These are phyloP conservation scores for Aphidius ervi DNA, from an alignment of 1,140 invertebrate species.

Conservation along the genomic window DNA sequence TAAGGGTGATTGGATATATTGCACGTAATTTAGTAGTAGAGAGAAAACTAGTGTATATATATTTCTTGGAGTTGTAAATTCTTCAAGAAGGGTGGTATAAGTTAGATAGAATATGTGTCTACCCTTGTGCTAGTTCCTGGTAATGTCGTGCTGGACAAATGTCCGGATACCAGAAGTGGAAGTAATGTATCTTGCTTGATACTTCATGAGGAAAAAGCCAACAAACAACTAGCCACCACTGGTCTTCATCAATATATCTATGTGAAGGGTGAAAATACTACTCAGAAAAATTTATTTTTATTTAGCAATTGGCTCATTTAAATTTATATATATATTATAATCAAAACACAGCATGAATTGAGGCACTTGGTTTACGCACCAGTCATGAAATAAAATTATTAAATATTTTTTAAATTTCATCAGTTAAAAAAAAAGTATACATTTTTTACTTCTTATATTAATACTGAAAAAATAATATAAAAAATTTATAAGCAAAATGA, in stretches of 20 bases:
- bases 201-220: too few species aligned
- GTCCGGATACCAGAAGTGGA: constrained; percentile 51
- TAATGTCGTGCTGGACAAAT: constrained; percentile 49
- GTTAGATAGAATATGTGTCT: constrained; percentile 17
- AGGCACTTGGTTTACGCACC: constrained; percentile 26
- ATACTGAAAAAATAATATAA: constrained; percentile 22
- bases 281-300: too few species aligned
- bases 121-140: constrained; percentile 37
- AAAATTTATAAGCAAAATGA: constrained; percentile 33
- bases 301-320: too few species aligned
- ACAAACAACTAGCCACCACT: constrained; percentile 4
- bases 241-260: neutral
- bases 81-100: constrained; percentile 14
- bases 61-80: constrained; percentile 39
- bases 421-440: too few species aligned
- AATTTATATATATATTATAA: too few species aligned
- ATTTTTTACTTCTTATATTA: too few species aligned
- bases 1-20: constrained; percentile 4
- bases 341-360: constrained; percentile 22
- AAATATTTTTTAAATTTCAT: too few species aligned
- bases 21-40: constrained; percentile 16
- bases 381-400: too few species aligned
- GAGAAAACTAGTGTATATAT: constrained; percentile 4
- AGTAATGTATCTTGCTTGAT: constrained; percentile 48
- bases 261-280: neutral